Evolutionary conservation across 2,888 invertebrate genomes (phyloP), one percentile per base, ranked within the genome.

Genomic region (Argynnis bischoffii): DNA sequence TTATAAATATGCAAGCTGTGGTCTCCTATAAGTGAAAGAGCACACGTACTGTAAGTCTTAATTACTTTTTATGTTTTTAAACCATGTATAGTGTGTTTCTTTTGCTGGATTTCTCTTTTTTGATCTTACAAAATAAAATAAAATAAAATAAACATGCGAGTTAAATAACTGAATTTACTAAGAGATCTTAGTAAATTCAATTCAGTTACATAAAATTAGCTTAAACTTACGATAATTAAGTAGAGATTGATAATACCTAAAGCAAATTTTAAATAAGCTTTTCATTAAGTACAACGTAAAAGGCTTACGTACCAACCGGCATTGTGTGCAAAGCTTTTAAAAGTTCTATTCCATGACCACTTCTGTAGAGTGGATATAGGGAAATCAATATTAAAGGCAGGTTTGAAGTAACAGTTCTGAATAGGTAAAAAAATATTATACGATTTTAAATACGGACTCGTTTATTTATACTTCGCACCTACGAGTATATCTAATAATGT

Each of bases 271-370:
- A 47, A 54, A 16, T 54, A 59, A 18, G 16, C 54, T 4, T 48
- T n/a, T 16, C 21, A 11, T 59, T 31, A 47, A 31, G 31, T 54
- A 66, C 47, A 48, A 55, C 47, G 35, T 61, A 61, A 54, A 69
- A 48, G 47, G 61, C 64, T 63, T 50, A 31, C 61, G 57, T 35
- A 41, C 51, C 56, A 16, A 14, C 59, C 54, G 63, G 67, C 56
- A 65, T 57, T 72, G 73, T 73, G 66, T 73, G 56, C 68, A 66
- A 72, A 73, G 72, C 74, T 72, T 69, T 74, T 63, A 67, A 72
- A 70, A 72, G 69, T 73, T 73, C 71, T 69, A 73, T 70, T 70
- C 69, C 65, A 64, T 63, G 63, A 55, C 66, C 67, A 67, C 65
- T 71, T 64, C 31, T 55, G 31, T 60, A 18, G 26, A 64, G 67